These are phyloP conservation scores for Acromyrmex echinatior DNA, from an alignment of 1,140 invertebrate genomes.

Conservation along the genomic window DNA sequence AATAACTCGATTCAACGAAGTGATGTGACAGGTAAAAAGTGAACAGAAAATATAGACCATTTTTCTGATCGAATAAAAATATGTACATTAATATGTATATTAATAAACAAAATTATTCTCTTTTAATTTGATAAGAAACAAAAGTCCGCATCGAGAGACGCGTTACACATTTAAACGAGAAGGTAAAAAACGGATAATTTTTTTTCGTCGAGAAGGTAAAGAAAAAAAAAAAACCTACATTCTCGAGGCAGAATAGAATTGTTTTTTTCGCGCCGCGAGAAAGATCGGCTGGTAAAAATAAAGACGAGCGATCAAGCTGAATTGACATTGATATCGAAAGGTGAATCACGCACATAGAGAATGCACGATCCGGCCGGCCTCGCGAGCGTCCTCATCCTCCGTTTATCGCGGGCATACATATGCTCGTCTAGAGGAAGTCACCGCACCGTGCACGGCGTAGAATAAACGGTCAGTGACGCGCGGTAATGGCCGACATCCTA, in stretches of 20 bases:
- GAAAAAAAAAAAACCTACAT: neutral
- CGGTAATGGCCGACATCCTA: conserved; percentile 87
- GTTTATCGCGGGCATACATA: conserved; percentile 78
- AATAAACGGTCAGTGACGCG: conserved; percentile 87
- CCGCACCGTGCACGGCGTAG: conserved; percentile 81
- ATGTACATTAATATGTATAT: neutral
- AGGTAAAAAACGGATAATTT: neutral
- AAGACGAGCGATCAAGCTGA: conserved; percentile 35
- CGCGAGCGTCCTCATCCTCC: conserved; percentile 82
- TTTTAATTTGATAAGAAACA: neutral
- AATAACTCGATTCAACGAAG: neutral
- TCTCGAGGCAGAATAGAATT: neutral
- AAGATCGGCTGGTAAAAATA: conserved; percentile 22
- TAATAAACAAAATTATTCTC: neutral
- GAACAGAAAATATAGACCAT: neutral
- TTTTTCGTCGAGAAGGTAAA: neutral
- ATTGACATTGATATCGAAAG: conserved; percentile 62
- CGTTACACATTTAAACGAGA: too few species aligned
- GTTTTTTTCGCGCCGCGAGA: neutral
- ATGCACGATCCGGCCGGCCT: conserved; percentile 70
- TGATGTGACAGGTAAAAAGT: neutral
- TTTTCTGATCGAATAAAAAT: neutral
- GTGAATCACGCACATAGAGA: conserved; percentile 64
- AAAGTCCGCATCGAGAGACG: neutral
- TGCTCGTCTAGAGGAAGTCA: conserved; percentile 85